Evolutionary conservation across 2,888 invertebrate species (phyloP), one percentile per base, ranked within the genome.

Genomic region (Pristionchus mayeri): DNA sequence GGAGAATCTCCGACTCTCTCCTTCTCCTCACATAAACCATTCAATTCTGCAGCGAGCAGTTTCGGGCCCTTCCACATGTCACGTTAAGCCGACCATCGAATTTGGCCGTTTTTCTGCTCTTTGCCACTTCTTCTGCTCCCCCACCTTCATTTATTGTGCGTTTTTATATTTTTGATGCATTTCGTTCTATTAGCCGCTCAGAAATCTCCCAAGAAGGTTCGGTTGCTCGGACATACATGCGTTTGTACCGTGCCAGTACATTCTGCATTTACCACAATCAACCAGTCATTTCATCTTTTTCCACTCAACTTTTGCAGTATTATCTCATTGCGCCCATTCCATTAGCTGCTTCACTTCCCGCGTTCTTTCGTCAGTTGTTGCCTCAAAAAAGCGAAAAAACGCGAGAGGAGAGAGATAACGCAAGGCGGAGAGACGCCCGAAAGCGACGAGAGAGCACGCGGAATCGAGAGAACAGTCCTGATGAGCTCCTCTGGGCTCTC

Each of bases 351-450:
- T 13, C 21, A 63, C 63, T 63, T 63, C 71, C 40, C 40, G 71
- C 24, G 71, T 71, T 71, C 71, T 44, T 1, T 40, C 40, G 63
- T 63, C 40, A 71, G 40, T 40, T 71, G 71, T 63, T 34, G 40
- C 21, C 16, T 21, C 40, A 71, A 44, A 30, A 71, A 71, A 71
- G 71, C 40, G 40, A 21, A 71, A 71, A 71, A 71, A 71, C 71
- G 6, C 21, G 71, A 24, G 40, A 1, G 6, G 11, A n/a, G 40
- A 40, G 71, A n/a, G 71, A 18, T 18, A 71, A n/a, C 13, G 24
- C 54, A 11, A 9, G 40, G 71, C 24, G 40, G 40, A 71, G 71
- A 71, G 13, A 24, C 0, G 11, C 71, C n/a, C n/a, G n/a, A 71
- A 40, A 71, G 71, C 7, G 18, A 24, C 24, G 40, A 71, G 71